These are phyloP conservation scores for Dasypolia templi DNA, from an alignment of 2,888 invertebrate species.

Conservation along the genomic window DNA sequence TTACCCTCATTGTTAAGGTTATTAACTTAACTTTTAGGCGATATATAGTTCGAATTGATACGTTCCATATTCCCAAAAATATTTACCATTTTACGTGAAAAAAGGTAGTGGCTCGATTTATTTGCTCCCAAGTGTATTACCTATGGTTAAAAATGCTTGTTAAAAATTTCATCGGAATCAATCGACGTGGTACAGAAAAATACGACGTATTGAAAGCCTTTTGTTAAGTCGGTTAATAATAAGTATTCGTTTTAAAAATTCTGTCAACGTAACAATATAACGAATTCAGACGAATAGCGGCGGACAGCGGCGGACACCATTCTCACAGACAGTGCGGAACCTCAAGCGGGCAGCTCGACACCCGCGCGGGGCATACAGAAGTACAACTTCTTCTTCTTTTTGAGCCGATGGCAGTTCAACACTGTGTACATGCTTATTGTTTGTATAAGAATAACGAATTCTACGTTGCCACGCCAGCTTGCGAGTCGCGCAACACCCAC, in stretches of 20 bases:
- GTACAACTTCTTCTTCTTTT: background rate
- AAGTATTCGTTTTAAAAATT: conserved; percentile 45
- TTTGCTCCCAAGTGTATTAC: too few species aligned
- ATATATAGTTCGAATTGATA: too few species aligned
- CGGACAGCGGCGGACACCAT: conserved; percentile 30
- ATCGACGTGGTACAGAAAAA: background rate
- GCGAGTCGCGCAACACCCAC: too few species aligned
- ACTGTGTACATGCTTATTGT: background rate
- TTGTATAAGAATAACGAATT: background rate
- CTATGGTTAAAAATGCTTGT: too few species aligned
- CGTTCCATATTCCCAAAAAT: too few species aligned
- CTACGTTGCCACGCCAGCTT: background rate
- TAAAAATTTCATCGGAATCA: background rate
- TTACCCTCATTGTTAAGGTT: too few species aligned
- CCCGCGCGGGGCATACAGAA: conserved; percentile 4
- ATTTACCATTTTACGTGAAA: too few species aligned
- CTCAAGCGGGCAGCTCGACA: conserved; percentile 3
- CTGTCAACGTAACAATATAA: conserved; percentile 30
- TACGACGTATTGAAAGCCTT: background rate
- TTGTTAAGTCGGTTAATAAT: background rate
- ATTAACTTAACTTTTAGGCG: too few species aligned
- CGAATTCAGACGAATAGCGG: background rate
- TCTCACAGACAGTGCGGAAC: conserved; percentile 60
- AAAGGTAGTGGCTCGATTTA: too few species aligned
- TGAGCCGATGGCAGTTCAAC: background rate